Percentiles rank a stretch among this genome's conserved stretches.
phyloP scores from a whole-genome alignment of 23 tunicate genomes.

The Ciona savignyi region DNA sequence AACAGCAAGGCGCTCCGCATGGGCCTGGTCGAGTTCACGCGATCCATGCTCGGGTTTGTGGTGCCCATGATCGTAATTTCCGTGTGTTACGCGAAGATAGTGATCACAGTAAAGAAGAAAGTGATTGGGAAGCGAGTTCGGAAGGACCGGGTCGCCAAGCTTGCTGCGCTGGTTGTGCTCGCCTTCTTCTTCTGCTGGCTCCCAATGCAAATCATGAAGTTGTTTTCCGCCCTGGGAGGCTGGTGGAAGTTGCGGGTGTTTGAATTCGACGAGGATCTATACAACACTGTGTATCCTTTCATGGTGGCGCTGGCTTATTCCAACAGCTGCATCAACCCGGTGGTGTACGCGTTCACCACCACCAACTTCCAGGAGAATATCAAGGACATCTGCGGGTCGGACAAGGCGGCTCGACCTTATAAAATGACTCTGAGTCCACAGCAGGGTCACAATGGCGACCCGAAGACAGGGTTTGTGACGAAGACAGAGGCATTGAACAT shows the following conservation, averaged over 20 bases:
- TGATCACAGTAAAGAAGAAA: slow-evolving; percentile 41
- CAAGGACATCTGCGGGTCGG: slow-evolving; percentile 47
- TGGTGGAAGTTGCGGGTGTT: slow-evolving; percentile 56
- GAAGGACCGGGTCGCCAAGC: slow-evolving; percentile 67
- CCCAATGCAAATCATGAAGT: slow-evolving; percentile 39
- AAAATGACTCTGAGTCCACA: slow-evolving; percentile 53
- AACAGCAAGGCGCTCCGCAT: slow-evolving; percentile 18
- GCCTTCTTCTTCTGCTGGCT: slow-evolving; percentile 86
- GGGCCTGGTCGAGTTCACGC: slow-evolving; percentile 38
- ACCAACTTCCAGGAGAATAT: slow-evolving; percentile 82
- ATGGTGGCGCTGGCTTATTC: slow-evolving; percentile 69
- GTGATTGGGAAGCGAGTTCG: slow-evolving; percentile 58
- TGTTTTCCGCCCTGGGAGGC: slow-evolving; percentile 58
- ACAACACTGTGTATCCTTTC: slow-evolving; percentile 35
- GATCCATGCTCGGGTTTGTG: slow-evolving; percentile 43
- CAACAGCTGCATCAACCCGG: slow-evolving; percentile 84
- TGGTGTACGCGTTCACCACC: slow-evolving; percentile 82
- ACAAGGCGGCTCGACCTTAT: slow-evolving; percentile 35
- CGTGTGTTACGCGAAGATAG: slow-evolving; percentile 55
- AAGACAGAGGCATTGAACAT: slow-evolving; percentile 2
- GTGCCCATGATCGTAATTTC: slow-evolving; percentile 61
- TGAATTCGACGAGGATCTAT: slow-evolving; percentile 21
- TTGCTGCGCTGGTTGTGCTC: slow-evolving; percentile 55
- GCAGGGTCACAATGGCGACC: not conserved
- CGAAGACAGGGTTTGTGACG: not conserved